A percentile compares a stretch with the other conserved stretches of the same genome.
Conservation (phyloP, 2,113 vertebrate species). For the Saccopteryx leptura region DNA sequence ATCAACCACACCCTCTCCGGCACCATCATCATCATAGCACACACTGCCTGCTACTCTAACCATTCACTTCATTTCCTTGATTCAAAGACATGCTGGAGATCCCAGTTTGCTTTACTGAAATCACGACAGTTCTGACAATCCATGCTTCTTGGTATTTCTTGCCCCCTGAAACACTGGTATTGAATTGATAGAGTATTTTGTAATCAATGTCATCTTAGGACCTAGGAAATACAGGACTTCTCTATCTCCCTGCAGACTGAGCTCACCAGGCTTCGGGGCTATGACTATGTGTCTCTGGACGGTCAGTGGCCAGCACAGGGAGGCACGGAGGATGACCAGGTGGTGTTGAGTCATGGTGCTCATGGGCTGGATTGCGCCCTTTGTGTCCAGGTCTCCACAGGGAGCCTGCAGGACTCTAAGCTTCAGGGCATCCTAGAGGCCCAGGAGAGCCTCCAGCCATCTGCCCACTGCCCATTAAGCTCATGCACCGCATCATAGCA, state of each 20-base stretch:
- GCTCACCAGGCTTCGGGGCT: background rate
- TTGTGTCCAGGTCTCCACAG: background rate
- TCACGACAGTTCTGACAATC: background rate
- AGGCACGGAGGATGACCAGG: background rate
- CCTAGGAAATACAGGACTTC: background rate
- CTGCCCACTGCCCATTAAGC: background rate
- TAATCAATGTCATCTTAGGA: background rate
- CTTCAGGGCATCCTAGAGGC: background rate
- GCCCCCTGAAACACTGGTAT: background rate
- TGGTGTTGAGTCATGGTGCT: too few relatives aligned
- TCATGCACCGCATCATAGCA: background rate
- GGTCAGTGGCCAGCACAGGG: background rate
- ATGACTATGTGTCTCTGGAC: background rate
- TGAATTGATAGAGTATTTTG: background rate
- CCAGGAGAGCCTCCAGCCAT: background rate
- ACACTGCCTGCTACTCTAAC: background rate
- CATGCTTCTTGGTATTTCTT: background rate
- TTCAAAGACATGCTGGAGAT: background rate
- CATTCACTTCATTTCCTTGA: background rate
- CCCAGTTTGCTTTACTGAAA: background rate
- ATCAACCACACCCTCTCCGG: background rate
- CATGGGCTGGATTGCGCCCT: background rate
- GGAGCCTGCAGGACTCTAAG: too few relatives aligned
- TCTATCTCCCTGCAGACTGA: background rate
- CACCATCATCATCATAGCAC: background rate